Base-by-base conservation (phyloP, 2,797 vertebrate species). In the Nyctibius grandis region DNA sequence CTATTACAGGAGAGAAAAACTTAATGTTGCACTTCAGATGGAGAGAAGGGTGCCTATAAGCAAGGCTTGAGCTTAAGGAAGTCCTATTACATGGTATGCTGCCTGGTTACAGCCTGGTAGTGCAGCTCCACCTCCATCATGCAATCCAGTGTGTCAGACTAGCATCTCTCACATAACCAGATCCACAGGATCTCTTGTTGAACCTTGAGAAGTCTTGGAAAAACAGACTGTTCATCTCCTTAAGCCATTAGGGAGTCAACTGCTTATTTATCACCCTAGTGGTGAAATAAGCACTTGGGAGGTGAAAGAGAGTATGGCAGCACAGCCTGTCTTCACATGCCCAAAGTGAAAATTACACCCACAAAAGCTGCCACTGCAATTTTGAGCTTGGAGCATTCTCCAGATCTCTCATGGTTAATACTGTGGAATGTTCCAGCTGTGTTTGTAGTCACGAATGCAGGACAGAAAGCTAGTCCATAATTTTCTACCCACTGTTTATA, bases 401-500 rank as follows among this genome's bases (percentile, higher is more conserved):
- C 88, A 88, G 75, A 76, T 88, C 85, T 72, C 67, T 83, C 81
- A 47, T 64, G 61, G 77, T 85, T 96, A 95, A 93, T 86, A 42
- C 6, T 74, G 76, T 91, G 91, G 83, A 95, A 96, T 93, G 87
- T 95, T 95, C 92, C 78, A 77, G 44, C 80, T 81, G 56, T 74
- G 54, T 93, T 82, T 90, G 77, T 89, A 96, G 61, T 93, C 77
- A 57, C 1, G 5, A 91, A 82, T 73, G 76, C 85, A 91, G 88
- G 59, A 59, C 92, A 54, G 88, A 96, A 96, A 96, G 40, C 34
- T 56, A 85, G 56, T 80, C 70, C 70, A 17, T 95, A 95, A 93
- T 97, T 97, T 95, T 93, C 82, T 94, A 72, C 79, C 85, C 89
- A 69, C 76, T 96, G 83, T 94, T 96, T 95, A 86, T 91, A 92